Evolutionary conservation across 2,113 vertebrate species (phyloP).

Genomic region (Epinephelus fuscoguttatus): DNA sequence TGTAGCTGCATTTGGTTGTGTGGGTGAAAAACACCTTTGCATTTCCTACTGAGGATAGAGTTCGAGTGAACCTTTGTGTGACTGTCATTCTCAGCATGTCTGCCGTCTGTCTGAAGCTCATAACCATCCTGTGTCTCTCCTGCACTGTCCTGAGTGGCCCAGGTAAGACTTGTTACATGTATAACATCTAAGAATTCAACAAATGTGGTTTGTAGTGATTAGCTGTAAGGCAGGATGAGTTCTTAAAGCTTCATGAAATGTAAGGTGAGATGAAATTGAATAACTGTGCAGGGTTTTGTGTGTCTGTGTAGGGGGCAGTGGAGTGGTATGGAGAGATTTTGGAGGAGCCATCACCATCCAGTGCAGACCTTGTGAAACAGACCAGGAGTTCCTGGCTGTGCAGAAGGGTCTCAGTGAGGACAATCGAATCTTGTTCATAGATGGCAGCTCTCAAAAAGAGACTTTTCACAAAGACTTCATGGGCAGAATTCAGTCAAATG

Average conservation of each 20-base stretch:
- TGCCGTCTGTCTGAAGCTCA: too few relatives aligned
- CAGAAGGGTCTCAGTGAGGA: background rate
- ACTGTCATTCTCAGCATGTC: too few relatives aligned
- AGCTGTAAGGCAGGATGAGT: too few relatives aligned
- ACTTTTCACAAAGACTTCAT: rapidly evolving
- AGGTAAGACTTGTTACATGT: too few relatives aligned
- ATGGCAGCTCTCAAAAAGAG: rapidly evolving
- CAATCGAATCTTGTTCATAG: rapidly evolving
- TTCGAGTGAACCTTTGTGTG: too few relatives aligned
- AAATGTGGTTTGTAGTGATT: background rate
- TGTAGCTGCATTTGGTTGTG: too few relatives aligned
- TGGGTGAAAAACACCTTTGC: too few relatives aligned
- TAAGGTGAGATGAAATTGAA: background rate
- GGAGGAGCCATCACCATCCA: constrained; percentile 57
- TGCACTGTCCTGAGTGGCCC: too few relatives aligned
- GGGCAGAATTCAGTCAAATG: background rate
- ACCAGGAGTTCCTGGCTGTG: rapidly evolving
- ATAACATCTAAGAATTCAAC: background rate
- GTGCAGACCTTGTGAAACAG: rapidly evolving
- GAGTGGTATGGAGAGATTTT: rapidly evolving
- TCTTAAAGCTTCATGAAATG: constrained; percentile 1
- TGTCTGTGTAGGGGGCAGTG: background rate
- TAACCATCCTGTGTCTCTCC: too few relatives aligned
- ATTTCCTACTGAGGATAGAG: too few relatives aligned
- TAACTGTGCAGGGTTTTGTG: background rate